Evolutionary conservation across 1,140 invertebrate species (phyloP), one percentile per base, ranked within the genome.

Genomic region (Drosophila sucinea): DNA sequence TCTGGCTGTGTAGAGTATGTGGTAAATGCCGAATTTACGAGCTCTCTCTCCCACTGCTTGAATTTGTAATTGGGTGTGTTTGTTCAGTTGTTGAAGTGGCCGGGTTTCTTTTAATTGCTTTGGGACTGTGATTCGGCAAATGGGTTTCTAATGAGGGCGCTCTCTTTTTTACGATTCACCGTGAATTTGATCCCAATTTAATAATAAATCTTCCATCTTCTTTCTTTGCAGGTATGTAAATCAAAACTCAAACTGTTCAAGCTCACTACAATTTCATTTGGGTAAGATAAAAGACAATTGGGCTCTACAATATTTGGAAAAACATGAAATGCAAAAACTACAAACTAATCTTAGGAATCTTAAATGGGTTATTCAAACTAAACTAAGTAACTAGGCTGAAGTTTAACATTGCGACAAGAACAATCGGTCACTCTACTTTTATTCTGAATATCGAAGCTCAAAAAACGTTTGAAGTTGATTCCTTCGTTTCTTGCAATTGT

Each of bases 11-110:
- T 35, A 10, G 32, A 35, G 56, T 72, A 57, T 67, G 57, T 72
- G 79, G 82, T 79, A 82, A 85, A 85, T 81, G 77, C 70, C 73
- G 70, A 70, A 67, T 73, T 83, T 70, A 77, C 55, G 71, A 63
- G 73, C 62, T 76, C 41, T 60, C 51, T 63, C 51, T 29, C 10
- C 29, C 25, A 29, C 44, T 23, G 44, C n/a, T 47, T 72, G 17
- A 17, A 58, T 69, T 38, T 70, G 70, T 65, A 77, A 77, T 77
- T 77, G 73, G 67, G 41, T 77, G 60, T 67, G 54, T 60, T 67
- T 33, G 40, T 30, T 51, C 44, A 51, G 44, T 51, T 51, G 44
- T 10, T 51, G 44, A 51, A 51, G 44, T 51, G 44, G 44, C 6
- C 23, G 60, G 17, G 32, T 25, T 58, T 25, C 35, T 35, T 58